A percentile compares a stretch with the other conserved stretches of the same genome.
phyloP scores from a whole-genome alignment of 2,113 vertebrate genomes.

The Carlito syrichta region DNA sequence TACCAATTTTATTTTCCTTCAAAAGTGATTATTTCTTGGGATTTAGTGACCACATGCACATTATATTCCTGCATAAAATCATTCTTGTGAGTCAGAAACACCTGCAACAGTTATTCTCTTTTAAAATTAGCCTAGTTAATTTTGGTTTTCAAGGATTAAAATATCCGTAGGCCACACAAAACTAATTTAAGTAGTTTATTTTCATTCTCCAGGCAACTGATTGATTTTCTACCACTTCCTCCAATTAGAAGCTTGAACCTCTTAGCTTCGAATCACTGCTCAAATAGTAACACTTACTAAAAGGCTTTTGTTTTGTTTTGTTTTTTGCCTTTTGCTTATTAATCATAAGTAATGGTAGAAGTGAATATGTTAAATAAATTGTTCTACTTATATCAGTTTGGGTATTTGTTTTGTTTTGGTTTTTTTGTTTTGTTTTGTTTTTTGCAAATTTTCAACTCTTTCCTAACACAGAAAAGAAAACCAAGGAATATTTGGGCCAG shows the following conservation, averaged over 20 bases:
- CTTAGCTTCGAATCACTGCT: background rate
- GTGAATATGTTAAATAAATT: background rate
- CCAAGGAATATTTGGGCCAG: background rate
- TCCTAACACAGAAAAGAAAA: conserved; percentile 5
- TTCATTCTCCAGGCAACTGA: background rate
- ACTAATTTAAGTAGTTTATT: conserved; percentile 37
- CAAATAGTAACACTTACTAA: conserved; percentile 7
- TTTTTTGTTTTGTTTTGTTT: too few relatives aligned
- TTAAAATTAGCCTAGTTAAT: conserved; percentile 11
- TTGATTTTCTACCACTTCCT: conserved; percentile 37
- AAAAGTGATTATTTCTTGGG: background rate
- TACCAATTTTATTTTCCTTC: background rate
- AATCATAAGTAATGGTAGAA: background rate
- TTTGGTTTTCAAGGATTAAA: conserved; percentile 1
- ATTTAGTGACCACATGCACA: background rate
- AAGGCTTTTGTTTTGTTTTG: background rate
- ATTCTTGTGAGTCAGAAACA: background rate
- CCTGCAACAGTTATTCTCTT: background rate
- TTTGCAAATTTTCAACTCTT: background rate
- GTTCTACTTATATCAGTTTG: background rate
- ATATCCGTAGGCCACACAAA: background rate
- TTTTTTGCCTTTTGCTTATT: background rate
- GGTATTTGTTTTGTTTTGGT: too few relatives aligned
- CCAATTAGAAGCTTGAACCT: conserved; percentile 7
- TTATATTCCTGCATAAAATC: background rate